Base-by-base conservation (phyloP, 2,113 vertebrate species). In the Pollimyrus isidori region DNA sequence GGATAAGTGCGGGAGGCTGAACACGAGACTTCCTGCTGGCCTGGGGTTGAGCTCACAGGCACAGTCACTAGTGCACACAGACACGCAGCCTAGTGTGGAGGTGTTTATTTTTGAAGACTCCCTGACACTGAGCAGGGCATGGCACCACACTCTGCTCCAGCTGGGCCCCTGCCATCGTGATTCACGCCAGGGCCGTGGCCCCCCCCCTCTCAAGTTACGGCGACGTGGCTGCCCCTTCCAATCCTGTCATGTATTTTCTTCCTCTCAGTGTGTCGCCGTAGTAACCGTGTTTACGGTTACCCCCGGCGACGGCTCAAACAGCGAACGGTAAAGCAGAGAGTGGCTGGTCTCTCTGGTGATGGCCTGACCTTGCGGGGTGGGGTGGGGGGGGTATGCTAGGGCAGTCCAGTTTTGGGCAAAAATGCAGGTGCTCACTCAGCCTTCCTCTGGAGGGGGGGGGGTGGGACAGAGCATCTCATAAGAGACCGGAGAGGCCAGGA, bases 231-330 rank as follows among this genome's bases (percentile, higher is more conserved):
- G 92, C 92, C 92, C 92, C 93, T 73, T 88, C 89, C 87, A 52
- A 30, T 94, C 93, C 21, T 91, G 95, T 95, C 95, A 93, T 95
- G 95, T 95, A 95, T 96, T 95, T 94, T 94, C 95, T 94, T 95
- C 94, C 93, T 92, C 93, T 93, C 92, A 83, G 13, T 39, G 87
- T 92, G 91, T 96, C 92, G 30, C 95, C 93, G 92, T 93, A 93
- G 93, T 89, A 96, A 96, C 96, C 93, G 87, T 96, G 95, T 96
- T 96, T 96, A 96, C 92, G 86, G 95, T 96, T 94, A 92, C 95
- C 94, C 93, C 90, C 82, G 83, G 95, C 95, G 95, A 96, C 95
- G 92, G 92, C 92, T 96, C 93, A 95, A 96, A 96, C 95, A 96
- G 94, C 91, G 92, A 92, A 92, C 94, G 94, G 94, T 94, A 94